Base-by-base conservation (phyloP, 2,113 vertebrate genomes). In the Platanista minor region DNA sequence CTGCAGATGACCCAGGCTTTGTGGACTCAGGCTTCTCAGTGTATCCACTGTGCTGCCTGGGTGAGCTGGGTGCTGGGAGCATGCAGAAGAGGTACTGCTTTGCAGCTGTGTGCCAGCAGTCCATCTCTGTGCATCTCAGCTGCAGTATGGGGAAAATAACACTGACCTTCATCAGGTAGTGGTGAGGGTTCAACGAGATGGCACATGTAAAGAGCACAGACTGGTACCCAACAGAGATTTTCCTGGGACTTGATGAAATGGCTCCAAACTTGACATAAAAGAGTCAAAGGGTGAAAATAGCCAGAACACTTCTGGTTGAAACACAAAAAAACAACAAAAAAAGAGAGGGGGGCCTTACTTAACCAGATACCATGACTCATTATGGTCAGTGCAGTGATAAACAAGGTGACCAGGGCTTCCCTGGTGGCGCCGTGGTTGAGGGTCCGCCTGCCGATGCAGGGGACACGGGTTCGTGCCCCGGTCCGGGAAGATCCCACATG, bases 21-120 rank as follows among this genome's bases (percentile, higher is more conserved):
- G 82, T 52, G 87, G 72, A 64, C n/a, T 87, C 33, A 36, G 78
- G 90, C 17, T 39, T 12, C 4, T 39, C 20, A 7, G 21, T 10
- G 2, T 8, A 2, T 36, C 31, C 15, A 1, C 20, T 0, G 13
- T 0, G 1, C 54, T 9, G 29, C 5, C 29, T 8, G 8, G 36
- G 39, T 14, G 52, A 92, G 64, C 59, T n/a, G 31, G 71, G 59
- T 49, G 25, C 49, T 17, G 33, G 12, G 72, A 82, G 54, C 9
- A 1, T 1, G 9, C 36, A 71, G 36, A 67, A 25, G 81, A 83
- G 15, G 36, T 43, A 5, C 59, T 69, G 18, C 11, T 64, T 39
- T 61, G 52, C 43, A 49, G 29, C 46, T 33, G 6, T 62, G 39
- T 43, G 18, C 21, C 39, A 39, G 78, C 21, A 0, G 5, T 21